Base-by-base conservation (phyloP, 2,113 vertebrate genomes). In the Athene noctua region DNA sequence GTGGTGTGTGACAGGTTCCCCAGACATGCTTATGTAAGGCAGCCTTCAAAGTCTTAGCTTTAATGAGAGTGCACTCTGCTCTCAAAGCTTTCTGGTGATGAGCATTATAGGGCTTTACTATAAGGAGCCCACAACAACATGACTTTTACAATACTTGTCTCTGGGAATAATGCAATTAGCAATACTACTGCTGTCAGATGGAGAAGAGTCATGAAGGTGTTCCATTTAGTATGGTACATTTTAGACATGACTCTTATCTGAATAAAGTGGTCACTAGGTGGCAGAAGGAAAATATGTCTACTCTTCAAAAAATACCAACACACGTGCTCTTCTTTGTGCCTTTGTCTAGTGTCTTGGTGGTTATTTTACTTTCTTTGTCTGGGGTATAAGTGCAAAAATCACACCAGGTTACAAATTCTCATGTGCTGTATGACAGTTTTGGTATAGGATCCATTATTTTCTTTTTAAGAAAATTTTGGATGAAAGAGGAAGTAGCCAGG, bases 241-340 rank as follows among this genome's bases (percentile, higher is more conserved):
- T 94, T 61, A 90, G 83, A 92, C 2, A 1, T 42, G 47, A 16
- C 40, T 86, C 47, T 91, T 86, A 68, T 51, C 73, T 63, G 66
- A 94, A 81, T 84, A 84, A 72, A 57, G 58, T 86, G 86, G 91
- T 97, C 96, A 93, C 96, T 98, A 98, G 97, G 84, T 97, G 97
- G 96, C 96, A 97, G 96, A 90, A 97, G 71, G 89, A 94, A 97
- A 97, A 90, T 98, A 93, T 32, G 30, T 57, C 93, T 88, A 2
- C 73, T 87, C 59, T 93, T 94, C 74, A 92, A 74, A 93, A 93
- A 93, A 49, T 62, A 72, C 32, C 32, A 51, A 1, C 30, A 1
- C 30, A 7, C 4, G 21, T 81, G 65, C 46, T 78, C 62, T 61
- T 80, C 15, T 29, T 85, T 87, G 85, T 5, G 2, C 47, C 46